Conservation (phyloP, 2,113 vertebrate genomes). For the Progne subis region DNA sequence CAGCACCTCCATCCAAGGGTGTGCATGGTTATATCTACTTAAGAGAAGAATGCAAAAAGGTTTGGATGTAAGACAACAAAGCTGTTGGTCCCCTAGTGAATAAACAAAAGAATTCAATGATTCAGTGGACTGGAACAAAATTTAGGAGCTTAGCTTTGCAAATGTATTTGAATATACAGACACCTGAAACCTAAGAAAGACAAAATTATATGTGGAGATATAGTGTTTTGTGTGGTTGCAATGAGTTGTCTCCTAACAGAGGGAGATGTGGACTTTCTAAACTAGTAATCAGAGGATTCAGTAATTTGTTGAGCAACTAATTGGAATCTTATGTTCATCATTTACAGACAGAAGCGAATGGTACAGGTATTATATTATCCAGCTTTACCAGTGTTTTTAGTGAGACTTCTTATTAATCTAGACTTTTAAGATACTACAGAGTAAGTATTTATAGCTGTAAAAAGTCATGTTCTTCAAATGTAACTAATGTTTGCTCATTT, state of each 20-base stretch:
- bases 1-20: neutral
- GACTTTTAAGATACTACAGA: neutral
- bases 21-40: neutral
- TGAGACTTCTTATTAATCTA: neutral
- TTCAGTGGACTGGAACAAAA: neutral
- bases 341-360: neutral
- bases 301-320: neutral
- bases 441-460: neutral
- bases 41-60: neutral
- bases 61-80: neutral
- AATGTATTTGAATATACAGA: neutral
- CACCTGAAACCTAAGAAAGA: neutral
- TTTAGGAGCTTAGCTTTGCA: neutral
- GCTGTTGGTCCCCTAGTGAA: neutral
- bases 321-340: fast-evolving
- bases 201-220: neutral
- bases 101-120: neutral
- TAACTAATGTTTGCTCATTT: neutral
- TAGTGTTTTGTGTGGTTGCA: neutral
- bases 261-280: neutral
- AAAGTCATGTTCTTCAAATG: neutral
- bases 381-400: neutral
- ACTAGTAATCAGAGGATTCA: neutral
- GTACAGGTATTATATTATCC: neutral
- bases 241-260: neutral